A percentile compares a stretch with the other conserved stretches of the same genome.
These are phyloP conservation scores for Pelusios castaneus DNA, from an alignment of 2,113 vertebrate genomes.

Conservation along the genomic window DNA sequence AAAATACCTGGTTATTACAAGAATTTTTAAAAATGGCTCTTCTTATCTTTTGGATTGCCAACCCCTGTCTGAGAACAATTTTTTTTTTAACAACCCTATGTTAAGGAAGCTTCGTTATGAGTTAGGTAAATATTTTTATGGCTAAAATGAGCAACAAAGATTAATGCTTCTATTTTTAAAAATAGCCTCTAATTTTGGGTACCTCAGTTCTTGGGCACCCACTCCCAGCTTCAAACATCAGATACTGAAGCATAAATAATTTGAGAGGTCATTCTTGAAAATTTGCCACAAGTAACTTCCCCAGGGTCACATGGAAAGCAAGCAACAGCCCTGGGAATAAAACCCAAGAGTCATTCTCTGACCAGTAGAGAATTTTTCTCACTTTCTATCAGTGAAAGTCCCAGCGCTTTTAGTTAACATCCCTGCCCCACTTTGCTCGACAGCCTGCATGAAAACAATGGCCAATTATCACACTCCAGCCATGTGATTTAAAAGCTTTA, in stretches of 20 bases:
- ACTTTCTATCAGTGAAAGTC: neutral
- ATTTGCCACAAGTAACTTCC: neutral
- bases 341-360: neutral
- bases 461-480: neutral
- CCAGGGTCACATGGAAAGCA: neutral
- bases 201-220: neutral
- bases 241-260: neutral
- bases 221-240: neutral
- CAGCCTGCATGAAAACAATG: neutral
- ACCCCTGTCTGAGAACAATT: no score
- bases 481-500: neutral
- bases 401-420: neutral
- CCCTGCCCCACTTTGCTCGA: neutral
- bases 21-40: no score
- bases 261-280: neutral
- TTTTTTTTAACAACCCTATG: neutral
- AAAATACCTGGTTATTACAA: no score
- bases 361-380: neutral
- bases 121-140: neutral
- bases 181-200: neutral
- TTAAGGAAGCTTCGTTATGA: neutral
- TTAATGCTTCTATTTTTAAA: neutral
- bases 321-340: neutral
- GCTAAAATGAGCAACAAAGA: neutral
- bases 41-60: no score